These are phyloP conservation scores for Kradibia gibbosae DNA, from an alignment of 1,140 invertebrate species.

Conservation along the genomic window DNA sequence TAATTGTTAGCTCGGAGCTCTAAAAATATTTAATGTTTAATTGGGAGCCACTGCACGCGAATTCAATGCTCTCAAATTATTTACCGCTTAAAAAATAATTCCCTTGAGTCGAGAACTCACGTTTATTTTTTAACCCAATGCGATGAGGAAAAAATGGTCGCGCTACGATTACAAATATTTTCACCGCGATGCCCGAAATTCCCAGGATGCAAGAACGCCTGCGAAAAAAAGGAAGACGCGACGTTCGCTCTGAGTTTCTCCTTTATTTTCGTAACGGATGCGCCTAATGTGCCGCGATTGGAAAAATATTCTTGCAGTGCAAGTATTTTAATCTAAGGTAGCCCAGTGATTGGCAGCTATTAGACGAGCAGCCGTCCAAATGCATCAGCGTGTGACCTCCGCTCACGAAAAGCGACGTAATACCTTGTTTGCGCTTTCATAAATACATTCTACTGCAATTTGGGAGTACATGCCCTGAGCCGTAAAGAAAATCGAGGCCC, in stretches of 20 bases:
- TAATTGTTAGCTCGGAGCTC: no score
- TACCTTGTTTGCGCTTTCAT: not conserved
- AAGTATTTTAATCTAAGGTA: conserved; percentile 21
- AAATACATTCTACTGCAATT: not conserved
- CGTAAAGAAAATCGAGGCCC: not conserved
- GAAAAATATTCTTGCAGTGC: not conserved
- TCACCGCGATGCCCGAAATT: not conserved
- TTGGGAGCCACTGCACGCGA: no score
- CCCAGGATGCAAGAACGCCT: not conserved
- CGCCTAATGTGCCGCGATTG: not conserved
- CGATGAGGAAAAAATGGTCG: not conserved
- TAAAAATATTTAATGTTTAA: no score
- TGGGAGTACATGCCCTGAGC: not conserved
- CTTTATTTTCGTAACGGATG: conserved; percentile 16
- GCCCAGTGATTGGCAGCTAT: conserved; percentile 35
- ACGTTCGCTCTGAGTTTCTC: not conserved
- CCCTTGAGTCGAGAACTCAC: not conserved
- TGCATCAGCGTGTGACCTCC: no score
- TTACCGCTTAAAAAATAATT: no score
- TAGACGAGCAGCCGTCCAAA: not conserved
- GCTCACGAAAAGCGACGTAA: not conserved
- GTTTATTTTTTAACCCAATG: conserved; percentile 29
- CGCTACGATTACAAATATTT: not conserved
- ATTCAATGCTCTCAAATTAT: no score
- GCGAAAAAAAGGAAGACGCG: not conserved